Conservation (phyloP, 2,797 vertebrate species). For the Hippocampus kuda region DNA sequence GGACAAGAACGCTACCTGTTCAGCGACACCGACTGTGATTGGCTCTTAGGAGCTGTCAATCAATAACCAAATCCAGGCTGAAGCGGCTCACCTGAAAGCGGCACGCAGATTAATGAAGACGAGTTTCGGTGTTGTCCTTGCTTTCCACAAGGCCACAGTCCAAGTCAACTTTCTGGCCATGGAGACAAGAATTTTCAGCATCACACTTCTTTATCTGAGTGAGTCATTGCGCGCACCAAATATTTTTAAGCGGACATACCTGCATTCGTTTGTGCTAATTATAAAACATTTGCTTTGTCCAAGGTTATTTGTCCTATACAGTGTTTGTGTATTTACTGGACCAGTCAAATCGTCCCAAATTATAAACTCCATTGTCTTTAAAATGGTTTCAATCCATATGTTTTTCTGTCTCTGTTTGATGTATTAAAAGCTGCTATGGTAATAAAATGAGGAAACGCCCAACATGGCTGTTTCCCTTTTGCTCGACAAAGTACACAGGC, state of each 20-base stretch:
- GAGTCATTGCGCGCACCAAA: neutral
- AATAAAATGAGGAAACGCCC: constrained; percentile 3
- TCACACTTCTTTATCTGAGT: neutral
- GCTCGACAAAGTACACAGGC: neutral
- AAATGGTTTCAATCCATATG: neutral
- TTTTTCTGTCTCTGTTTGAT: neutral
- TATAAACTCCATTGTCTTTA: neutral
- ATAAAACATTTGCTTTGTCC: neutral
- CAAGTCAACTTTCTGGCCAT: neutral
- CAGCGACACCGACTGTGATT: constrained; percentile 24
- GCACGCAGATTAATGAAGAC: neutral
- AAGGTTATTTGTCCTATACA: neutral
- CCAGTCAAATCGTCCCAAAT: neutral
- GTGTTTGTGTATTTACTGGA: neutral
- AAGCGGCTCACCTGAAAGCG: neutral
- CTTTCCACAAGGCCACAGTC: neutral
- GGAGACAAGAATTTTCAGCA: neutral
- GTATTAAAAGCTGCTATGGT: neutral
- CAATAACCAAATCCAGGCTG: neutral
- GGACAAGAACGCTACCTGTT: constrained; percentile 15
- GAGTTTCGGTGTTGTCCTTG: neutral
- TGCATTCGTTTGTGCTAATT: neutral
- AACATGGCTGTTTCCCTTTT: neutral
- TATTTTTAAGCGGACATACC: neutral
- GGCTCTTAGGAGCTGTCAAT: constrained; percentile 30